Conservation (phyloP, 1,140 invertebrate species). For the Drosophila sulfurigaster region DNA sequence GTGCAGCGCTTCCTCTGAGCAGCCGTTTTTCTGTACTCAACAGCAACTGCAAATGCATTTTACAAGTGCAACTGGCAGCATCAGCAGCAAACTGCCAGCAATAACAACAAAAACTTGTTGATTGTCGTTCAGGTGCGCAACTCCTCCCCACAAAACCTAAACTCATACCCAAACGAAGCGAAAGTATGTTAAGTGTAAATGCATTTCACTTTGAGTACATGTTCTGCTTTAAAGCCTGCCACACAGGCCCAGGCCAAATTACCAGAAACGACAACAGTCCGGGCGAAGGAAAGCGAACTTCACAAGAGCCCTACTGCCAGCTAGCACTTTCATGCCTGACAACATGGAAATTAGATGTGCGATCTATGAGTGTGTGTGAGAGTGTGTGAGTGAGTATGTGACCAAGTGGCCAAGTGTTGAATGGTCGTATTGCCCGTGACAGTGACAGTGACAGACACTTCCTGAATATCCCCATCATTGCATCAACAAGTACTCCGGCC, state of each 20-base stretch:
- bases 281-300: background rate
- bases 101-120: conserved; percentile 65
- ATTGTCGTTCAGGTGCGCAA: conserved; percentile 55
- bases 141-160: background rate
- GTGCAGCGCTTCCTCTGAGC: conserved; percentile 39
- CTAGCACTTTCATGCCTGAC: conserved; percentile 30
- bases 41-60: conserved; percentile 61
- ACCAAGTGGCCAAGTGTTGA: conserved; percentile 28
- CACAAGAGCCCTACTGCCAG: conserved; percentile 5
- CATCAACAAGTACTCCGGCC: conserved; percentile 25
- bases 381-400: background rate
- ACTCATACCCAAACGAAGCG: conserved; percentile 9
- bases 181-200: conserved; percentile 62
- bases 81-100: conserved; percentile 9
- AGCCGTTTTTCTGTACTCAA: conserved; percentile 35
- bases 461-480: conserved; percentile 12
- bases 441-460: conserved; percentile 22
- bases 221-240: conserved; percentile 38
- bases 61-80: conserved; percentile 32
- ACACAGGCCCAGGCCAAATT: conserved; percentile 31
- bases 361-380: background rate
- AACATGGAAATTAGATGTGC: conserved; percentile 40
- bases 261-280: conserved; percentile 16
- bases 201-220: conserved; percentile 35
- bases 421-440: conserved; percentile 31